Percentiles rank a stretch among this genome's conserved stretches.
These are phyloP conservation scores for Rhinatrema bivittatum DNA, from an alignment of 2,797 vertebrate species.

Conservation along the genomic window DNA sequence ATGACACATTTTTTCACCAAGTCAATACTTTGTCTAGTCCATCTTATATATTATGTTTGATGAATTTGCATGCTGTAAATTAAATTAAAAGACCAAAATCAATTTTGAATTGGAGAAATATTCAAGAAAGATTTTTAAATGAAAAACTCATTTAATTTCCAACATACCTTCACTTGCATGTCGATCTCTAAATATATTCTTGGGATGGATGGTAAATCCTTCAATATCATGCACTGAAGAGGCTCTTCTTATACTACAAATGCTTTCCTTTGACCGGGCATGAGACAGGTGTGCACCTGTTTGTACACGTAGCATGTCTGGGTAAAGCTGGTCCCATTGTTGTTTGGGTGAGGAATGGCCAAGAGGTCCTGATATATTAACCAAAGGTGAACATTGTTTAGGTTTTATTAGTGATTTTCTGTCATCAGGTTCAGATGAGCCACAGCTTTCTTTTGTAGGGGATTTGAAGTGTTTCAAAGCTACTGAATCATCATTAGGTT, in stretches of 20 bases:
- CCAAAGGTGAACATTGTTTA: constrained; percentile 76
- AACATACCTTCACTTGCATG: constrained; percentile 83
- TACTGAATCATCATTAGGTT: constrained; percentile 77
- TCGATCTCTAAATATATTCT: constrained; percentile 80
- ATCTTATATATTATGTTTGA: no score
- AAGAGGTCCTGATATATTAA: constrained; percentile 80
- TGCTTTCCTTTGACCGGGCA: constrained; percentile 80
- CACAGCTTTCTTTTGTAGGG: constrained; percentile 83
- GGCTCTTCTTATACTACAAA: constrained; percentile 85
- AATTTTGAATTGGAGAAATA: no score
- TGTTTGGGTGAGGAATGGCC: constrained; percentile 90
- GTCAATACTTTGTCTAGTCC: no score
- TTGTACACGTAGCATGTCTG: constrained; percentile 66
- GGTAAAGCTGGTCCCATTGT: constrained; percentile 79
- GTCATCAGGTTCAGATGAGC: constrained; percentile 85
- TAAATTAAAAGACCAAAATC: no score
- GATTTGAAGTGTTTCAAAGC: constrained; percentile 88
- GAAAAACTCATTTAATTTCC: no score
- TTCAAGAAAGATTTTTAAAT: no score
- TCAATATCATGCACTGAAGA: constrained; percentile 95
- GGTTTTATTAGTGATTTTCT: constrained; percentile 86
- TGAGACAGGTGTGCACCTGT: constrained; percentile 77
- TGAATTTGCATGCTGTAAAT: no score
- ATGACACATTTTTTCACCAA: no score
- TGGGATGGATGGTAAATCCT: constrained; percentile 78